Conservation (phyloP, 2,888 invertebrate genomes). For the Aphodius granarius region DNA sequence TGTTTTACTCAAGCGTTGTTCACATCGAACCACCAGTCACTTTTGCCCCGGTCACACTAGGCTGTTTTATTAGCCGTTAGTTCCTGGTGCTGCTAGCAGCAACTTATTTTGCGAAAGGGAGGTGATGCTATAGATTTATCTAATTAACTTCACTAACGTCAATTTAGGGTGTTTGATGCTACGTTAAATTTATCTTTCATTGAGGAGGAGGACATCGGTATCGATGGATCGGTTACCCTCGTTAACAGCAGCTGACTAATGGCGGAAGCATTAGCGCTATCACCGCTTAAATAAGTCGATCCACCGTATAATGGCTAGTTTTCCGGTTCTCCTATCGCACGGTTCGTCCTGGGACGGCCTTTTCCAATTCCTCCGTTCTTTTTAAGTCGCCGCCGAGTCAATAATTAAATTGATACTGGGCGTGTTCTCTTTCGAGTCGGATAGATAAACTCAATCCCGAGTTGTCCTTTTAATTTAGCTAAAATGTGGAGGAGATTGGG, state of each 20-base stretch:
- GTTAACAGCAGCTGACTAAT: constrained; percentile 55
- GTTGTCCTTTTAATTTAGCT: not conserved
- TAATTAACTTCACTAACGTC: constrained; percentile 24
- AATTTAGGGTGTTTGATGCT: constrained; percentile 16
- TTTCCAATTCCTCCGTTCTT: constrained; percentile 43
- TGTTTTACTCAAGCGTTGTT: not conserved
- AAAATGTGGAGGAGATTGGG: not conserved
- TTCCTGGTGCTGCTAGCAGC: too few relatives aligned
- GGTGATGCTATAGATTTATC: not conserved
- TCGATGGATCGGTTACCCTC: constrained; percentile 53
- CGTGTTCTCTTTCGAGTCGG: not conserved
- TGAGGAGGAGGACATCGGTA: constrained; percentile 31
- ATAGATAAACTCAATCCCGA: not conserved
- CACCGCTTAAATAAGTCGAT: constrained; percentile 53
- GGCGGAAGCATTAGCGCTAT: constrained; percentile 54
- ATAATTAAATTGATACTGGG: constrained; percentile 18
- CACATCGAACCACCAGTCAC: not conserved
- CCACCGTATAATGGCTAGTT: constrained; percentile 49
- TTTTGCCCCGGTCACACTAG: too few relatives aligned
- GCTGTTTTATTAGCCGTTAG: too few relatives aligned
- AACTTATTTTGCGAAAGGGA: not conserved
- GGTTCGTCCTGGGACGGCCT: not conserved
- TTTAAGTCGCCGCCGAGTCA: constrained; percentile 25
- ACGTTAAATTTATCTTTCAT: constrained; percentile 19
- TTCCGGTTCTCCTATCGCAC: constrained; percentile 41